These are phyloP conservation scores for Acipenser oxyrinchus DNA, from an alignment of 2,797 vertebrate genomes.

Conservation along the genomic window DNA sequence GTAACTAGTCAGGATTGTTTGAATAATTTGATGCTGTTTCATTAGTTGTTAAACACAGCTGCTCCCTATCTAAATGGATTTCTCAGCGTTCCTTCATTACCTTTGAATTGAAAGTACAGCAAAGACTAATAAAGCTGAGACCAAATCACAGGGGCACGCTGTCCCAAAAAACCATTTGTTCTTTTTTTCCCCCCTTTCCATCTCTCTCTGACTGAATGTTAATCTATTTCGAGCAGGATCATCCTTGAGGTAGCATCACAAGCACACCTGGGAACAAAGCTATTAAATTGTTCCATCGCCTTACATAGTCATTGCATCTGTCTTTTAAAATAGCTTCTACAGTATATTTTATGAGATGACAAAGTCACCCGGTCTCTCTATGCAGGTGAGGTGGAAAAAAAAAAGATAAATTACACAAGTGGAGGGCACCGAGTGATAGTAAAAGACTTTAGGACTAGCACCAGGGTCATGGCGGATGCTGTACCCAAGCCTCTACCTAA, in stretches of 20 bases:
- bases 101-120: conserved; percentile 29
- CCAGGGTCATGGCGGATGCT: no score
- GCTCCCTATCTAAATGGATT: conserved; percentile 32
- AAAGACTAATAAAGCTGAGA: conserved; percentile 6
- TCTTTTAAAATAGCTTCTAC: no score
- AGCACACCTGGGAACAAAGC: not conserved
- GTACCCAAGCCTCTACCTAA: no score
- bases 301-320: no score
- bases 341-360: no score
- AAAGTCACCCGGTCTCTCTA: no score
- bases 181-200: not conserved
- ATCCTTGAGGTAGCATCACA: not conserved
- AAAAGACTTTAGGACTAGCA: no score
- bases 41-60: conserved; percentile 31
- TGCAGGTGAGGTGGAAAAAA: no score
- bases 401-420: no score
- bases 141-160: not conserved
- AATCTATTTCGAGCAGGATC: not conserved
- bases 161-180: not conserved
- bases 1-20: conserved; percentile 25
- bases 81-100: conserved; percentile 25
- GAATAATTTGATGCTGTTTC: conserved; percentile 30
- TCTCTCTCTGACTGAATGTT: not conserved
- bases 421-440: no score
- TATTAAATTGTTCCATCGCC: not conserved